These are phyloP conservation scores for Brotogeris chrysoptera DNA, from an alignment of 2,797 vertebrate genomes.

Conservation along the genomic window DNA sequence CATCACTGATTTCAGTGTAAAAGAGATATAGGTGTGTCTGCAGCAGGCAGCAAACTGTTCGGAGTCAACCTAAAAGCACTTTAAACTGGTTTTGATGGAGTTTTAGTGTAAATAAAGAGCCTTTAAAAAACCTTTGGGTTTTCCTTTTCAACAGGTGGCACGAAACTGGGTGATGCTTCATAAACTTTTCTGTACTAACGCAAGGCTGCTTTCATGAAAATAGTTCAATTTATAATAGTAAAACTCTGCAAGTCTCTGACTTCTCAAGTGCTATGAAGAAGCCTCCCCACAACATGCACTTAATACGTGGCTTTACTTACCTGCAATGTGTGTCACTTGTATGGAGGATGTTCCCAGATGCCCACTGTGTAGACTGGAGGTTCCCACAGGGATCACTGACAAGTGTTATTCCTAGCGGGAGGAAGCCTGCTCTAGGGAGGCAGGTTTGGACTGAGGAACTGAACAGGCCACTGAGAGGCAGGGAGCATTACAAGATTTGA, in stretches of 20 bases:
- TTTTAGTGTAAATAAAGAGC: background rate
- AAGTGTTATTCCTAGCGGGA: background rate
- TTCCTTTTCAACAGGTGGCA: background rate
- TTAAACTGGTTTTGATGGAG: background rate
- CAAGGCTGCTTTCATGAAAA: background rate
- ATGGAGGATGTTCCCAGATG: background rate
- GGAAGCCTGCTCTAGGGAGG: background rate
- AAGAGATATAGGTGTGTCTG: background rate
- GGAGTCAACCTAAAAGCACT: background rate
- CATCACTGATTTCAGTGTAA: background rate
- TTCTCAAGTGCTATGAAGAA: background rate
- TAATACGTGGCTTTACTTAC: background rate
- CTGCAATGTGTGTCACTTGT: background rate
- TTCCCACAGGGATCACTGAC: background rate
- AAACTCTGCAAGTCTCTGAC: background rate
- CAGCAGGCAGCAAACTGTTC: background rate
- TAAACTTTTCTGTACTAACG: background rate
- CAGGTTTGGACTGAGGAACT: background rate
- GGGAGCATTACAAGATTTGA: background rate
- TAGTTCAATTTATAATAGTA: background rate
- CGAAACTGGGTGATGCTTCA: background rate
- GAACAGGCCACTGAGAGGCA: background rate
- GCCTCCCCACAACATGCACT: background rate
- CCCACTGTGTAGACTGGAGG: background rate
- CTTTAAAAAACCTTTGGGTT: background rate